Evolutionary conservation across 2,888 invertebrate species (phyloP).

Genomic region (Cacoxenus indagator): DNA sequence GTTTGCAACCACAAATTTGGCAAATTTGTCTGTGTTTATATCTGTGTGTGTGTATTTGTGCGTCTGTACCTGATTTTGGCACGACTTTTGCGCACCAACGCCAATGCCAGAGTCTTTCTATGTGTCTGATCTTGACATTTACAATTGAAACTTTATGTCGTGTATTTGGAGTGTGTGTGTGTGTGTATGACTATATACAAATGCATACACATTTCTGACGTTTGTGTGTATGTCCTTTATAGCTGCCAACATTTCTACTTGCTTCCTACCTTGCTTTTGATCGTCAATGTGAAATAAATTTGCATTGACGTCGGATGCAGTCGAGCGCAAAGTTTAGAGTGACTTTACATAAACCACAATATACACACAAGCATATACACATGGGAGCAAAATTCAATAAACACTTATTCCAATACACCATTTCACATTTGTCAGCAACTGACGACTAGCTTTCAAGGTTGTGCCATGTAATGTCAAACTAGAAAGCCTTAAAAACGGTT

Average conservation of each 20-base stretch:
- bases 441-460: not conserved
- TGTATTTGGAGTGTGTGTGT: not conserved
- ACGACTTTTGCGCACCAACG: not conserved
- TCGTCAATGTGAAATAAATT: not conserved
- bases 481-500: too few relatives aligned
- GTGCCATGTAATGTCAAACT: not conserved
- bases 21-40: too few relatives aligned
- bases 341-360: not conserved
- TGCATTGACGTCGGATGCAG: not conserved
- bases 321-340: too few relatives aligned
- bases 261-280: not conserved
- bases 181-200: too few relatives aligned
- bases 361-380: not conserved
- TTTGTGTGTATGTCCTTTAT: not conserved
- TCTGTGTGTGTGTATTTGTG: not conserved
- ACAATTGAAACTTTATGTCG: conserved; percentile 31
- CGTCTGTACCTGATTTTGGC: not conserved
- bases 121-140: conserved; percentile 32
- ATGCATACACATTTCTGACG: too few relatives aligned
- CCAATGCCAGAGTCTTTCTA: conserved; percentile 3
- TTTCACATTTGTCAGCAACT: not conserved
- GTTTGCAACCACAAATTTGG: not conserved
- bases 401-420: not conserved
- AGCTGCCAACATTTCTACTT: not conserved
- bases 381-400: not conserved